A percentile compares a stretch with the other conserved stretches of the same genome.
phyloP scores from a whole-genome alignment of 2,113 vertebrate genomes.

The Melanocharis versteri region DNA sequence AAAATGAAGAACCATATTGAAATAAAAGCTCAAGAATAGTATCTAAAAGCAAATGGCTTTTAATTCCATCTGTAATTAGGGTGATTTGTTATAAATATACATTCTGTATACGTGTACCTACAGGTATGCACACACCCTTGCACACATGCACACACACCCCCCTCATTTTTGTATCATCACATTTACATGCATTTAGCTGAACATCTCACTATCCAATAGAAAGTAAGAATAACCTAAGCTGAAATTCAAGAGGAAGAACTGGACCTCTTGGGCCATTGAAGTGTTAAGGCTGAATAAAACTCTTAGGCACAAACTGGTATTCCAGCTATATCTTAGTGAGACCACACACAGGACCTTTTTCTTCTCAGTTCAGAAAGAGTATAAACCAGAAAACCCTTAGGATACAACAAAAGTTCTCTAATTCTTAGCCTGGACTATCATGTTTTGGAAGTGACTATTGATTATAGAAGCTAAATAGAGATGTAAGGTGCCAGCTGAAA shows the following conservation, averaged over 20 bases:
- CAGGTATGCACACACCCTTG: accelerated
- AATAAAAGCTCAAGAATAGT: not conserved
- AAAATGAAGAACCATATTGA: not conserved
- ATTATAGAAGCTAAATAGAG: not conserved
- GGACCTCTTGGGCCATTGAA: not conserved
- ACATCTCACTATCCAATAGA: not conserved
- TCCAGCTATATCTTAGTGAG: not conserved
- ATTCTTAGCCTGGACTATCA: not conserved
- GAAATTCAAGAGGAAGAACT: not conserved
- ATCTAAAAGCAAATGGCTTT: not conserved
- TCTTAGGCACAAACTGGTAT: not conserved
- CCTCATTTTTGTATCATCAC: not conserved
- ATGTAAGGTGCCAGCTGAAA: not conserved
- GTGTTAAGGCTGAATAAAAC: not conserved
- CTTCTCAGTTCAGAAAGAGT: not conserved
- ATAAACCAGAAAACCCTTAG: not conserved
- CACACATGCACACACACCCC: accelerated
- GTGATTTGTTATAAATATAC: not conserved
- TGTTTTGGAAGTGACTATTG: not conserved
- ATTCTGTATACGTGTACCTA: not conserved
- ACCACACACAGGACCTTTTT: not conserved
- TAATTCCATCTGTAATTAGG: not conserved
- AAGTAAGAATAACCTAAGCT: not conserved
- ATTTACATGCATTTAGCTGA: not conserved
- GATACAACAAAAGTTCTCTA: not conserved